Percentiles rank a stretch among this genome's conserved stretches.
phyloP scores from a whole-genome alignment of 2,113 vertebrate genomes.

The Microcebus jonahi region DNA sequence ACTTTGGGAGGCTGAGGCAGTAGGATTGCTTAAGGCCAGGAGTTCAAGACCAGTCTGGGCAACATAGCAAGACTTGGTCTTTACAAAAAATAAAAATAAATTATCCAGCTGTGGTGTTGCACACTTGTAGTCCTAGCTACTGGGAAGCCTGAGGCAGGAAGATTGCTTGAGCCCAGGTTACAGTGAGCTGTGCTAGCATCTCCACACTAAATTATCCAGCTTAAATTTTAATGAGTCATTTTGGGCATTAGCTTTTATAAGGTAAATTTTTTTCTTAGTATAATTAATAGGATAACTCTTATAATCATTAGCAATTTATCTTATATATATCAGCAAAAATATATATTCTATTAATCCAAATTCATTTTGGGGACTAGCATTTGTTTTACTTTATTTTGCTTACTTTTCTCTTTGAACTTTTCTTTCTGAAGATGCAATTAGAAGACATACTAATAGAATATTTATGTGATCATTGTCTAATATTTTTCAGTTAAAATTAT shows the following conservation, averaged over 20 bases:
- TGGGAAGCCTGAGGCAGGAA: too few relatives aligned
- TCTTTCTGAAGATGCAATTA: conserved; percentile 31
- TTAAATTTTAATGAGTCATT: not conserved
- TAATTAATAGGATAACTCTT: not conserved
- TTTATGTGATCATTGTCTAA: not conserved
- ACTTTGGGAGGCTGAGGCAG: too few relatives aligned
- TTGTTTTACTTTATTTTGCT: conserved; percentile 48
- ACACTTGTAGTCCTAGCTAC: too few relatives aligned
- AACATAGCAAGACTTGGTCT: too few relatives aligned
- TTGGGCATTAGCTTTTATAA: conserved; percentile 29
- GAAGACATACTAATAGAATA: not conserved
- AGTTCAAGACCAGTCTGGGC: too few relatives aligned
- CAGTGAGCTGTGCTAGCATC: too few relatives aligned
- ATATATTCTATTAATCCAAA: not conserved
- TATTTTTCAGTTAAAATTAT: conserved; percentile 2
- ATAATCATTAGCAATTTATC: conserved; percentile 4
- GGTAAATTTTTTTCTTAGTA: not conserved
- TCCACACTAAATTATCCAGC: not conserved
- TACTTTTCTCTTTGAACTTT: conserved; percentile 25
- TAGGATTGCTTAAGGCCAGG: too few relatives aligned
- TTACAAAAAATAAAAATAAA: too few relatives aligned
- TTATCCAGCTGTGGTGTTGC: too few relatives aligned
- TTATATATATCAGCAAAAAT: not conserved
- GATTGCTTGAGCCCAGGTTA: too few relatives aligned
- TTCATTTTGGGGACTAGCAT: not conserved